Evolutionary conservation across 2,797 vertebrate genomes (phyloP).

Genomic region (Gymnocypris eckloni): DNA sequence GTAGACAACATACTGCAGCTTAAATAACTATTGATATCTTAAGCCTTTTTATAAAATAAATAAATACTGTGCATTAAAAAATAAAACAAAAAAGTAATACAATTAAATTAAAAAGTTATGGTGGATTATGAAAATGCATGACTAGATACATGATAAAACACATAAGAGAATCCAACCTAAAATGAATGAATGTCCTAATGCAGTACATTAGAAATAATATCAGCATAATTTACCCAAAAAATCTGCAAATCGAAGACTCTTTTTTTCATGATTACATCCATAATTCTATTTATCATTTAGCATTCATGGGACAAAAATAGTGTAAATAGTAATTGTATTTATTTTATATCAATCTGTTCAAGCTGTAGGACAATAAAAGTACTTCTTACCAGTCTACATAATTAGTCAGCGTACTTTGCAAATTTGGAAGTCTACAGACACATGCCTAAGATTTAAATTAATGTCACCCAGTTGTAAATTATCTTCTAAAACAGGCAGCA

Average conservation of each 20-base stretch:
- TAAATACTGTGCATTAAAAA: not conserved
- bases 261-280: not conserved
- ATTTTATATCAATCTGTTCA: conserved; percentile 21
- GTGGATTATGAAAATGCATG: not conserved
- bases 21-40: not conserved
- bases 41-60: not conserved
- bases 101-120: not conserved
- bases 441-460: conserved; percentile 49
- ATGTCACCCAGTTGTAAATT: conserved; percentile 52
- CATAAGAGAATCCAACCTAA: not conserved
- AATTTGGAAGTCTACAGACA: conserved; percentile 51
- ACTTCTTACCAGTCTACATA: conserved; percentile 20
- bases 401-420: conserved; percentile 50
- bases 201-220: not conserved
- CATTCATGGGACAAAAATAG: conserved; percentile 35
- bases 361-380: conserved; percentile 13
- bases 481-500: conserved; percentile 27
- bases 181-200: not conserved
- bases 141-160: not conserved
- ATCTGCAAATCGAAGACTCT: not conserved
- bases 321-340: conserved; percentile 15
- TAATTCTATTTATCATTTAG: conserved; percentile 45
- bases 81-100: not conserved
- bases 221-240: not conserved
- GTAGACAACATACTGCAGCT: not conserved